A percentile compares a stretch with the other conserved stretches of the same genome.
Conservation (phyloP, 2,797 vertebrate genomes). For the Pelochelys cantorii region DNA sequence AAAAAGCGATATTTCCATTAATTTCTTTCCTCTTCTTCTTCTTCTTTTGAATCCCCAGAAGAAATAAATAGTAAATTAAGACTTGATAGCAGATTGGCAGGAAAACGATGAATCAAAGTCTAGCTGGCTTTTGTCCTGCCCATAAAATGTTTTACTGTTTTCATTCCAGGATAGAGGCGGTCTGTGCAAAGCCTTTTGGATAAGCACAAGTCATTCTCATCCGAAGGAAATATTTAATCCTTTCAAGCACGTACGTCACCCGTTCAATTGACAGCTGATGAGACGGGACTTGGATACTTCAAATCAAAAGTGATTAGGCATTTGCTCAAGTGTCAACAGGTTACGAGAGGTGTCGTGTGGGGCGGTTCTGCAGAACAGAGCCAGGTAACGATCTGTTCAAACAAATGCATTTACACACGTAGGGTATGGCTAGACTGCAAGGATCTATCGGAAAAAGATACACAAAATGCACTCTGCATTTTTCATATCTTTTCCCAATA, state of each 20-base stretch:
- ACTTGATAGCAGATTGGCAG: not conserved
- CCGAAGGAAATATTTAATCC: not conserved
- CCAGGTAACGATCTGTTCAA: not conserved
- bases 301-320: not conserved
- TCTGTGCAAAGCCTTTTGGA: not conserved
- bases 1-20: not conserved
- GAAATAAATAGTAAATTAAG: not conserved
- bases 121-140: too few species aligned
- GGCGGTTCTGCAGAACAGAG: not conserved
- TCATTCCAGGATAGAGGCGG: not conserved
- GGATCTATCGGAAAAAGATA: too few species aligned
- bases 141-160: not conserved
- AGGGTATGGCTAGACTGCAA: too few species aligned
- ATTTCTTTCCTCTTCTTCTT: too few species aligned
- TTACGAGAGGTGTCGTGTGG: not conserved
- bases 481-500: too few species aligned
- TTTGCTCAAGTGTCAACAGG: not conserved
- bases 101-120: not conserved
- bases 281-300: not conserved
- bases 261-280: not conserved
- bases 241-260: accelerated
- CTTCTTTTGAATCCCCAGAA: not conserved
- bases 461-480: too few species aligned
- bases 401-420: accelerated
- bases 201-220: accelerated